Conservation (phyloP, 1,140 invertebrate genomes). For the Arion vulgaris region DNA sequence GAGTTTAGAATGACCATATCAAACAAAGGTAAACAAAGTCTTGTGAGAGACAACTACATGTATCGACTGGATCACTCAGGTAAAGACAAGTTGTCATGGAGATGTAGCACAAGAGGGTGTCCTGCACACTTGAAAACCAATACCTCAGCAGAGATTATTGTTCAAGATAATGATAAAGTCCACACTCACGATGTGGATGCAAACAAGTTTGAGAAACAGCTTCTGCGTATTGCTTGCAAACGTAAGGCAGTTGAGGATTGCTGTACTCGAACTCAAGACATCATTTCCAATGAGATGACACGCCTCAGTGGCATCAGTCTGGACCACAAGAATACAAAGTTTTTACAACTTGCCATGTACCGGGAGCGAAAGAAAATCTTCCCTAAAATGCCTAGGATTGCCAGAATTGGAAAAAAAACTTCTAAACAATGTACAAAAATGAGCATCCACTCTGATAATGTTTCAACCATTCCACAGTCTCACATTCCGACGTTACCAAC, state of each 20-base stretch:
- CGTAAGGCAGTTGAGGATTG: constrained; percentile 8
- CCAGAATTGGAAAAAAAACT: constrained; percentile 1
- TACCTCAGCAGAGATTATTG: neutral
- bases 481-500: neutral
- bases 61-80: constrained; percentile 11
- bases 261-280: neutral
- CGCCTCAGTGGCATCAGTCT: neutral
- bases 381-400: neutral
- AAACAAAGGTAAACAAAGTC: constrained; percentile 14
- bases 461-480: neutral
- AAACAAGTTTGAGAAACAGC: constrained; percentile 5
- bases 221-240: constrained; percentile 9
- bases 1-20: neutral
- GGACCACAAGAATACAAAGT: constrained; percentile 2
- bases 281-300: constrained; percentile 14
- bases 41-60: neutral
- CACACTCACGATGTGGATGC: constrained; percentile 7
- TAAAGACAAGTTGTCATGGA: neutral
- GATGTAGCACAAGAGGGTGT: neutral
- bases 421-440: neutral
- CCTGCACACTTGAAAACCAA: constrained; percentile 8
- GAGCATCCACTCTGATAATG: neutral
- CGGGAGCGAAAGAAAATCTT: constrained; percentile 12
- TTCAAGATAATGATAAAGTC: constrained; percentile 4
- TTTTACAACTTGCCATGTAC: constrained; percentile 13